These are phyloP conservation scores for Clarias macrocephalus DNA, from an alignment of 2,113 vertebrate genomes.

Conservation along the genomic window DNA sequence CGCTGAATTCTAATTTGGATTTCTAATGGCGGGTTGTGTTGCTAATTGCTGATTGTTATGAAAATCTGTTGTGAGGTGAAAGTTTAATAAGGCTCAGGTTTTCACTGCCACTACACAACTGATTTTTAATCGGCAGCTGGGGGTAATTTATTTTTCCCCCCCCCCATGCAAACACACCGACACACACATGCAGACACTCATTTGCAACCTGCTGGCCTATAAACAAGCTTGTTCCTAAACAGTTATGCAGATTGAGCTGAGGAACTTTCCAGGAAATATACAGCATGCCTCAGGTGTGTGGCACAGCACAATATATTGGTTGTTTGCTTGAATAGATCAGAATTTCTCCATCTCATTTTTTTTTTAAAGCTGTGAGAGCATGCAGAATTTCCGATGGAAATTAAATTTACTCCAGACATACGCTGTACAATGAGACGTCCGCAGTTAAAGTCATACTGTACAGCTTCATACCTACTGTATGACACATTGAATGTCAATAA, in stretches of 20 bases:
- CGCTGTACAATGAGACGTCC: not conserved
- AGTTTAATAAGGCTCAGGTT: slow-evolving; percentile 51
- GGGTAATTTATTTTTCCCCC: slow-evolving; percentile 7
- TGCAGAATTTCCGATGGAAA: not conserved
- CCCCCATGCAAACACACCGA: slow-evolving; percentile 19
- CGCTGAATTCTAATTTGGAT: slow-evolving; percentile 20
- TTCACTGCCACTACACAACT: slow-evolving; percentile 37
- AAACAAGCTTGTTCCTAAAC: slow-evolving; percentile 49
- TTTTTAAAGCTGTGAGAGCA: not conserved
- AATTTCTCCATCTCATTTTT: slow-evolving; percentile 27
- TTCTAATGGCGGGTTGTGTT: slow-evolving; percentile 26
- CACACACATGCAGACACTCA: slow-evolving; percentile 18
- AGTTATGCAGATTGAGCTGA: slow-evolving; percentile 45
- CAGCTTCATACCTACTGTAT: not conserved
- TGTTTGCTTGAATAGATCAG: slow-evolving; percentile 25
- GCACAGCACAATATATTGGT: slow-evolving; percentile 8
- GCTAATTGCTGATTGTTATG: slow-evolving; percentile 47
- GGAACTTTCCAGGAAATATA: slow-evolving; percentile 43
- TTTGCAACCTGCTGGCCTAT: slow-evolving; percentile 47
- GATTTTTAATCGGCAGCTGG: slow-evolving; percentile 37
- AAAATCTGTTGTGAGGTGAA: slow-evolving; percentile 44
- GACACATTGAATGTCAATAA: not conserved
- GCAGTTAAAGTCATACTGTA: not conserved
- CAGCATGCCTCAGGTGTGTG: slow-evolving; percentile 20
- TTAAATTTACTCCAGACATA: slow-evolving; percentile 3